Evolutionary conservation across 2,113 vertebrate genomes (phyloP).

Genomic region (Phylloscopus trochiloides): DNA sequence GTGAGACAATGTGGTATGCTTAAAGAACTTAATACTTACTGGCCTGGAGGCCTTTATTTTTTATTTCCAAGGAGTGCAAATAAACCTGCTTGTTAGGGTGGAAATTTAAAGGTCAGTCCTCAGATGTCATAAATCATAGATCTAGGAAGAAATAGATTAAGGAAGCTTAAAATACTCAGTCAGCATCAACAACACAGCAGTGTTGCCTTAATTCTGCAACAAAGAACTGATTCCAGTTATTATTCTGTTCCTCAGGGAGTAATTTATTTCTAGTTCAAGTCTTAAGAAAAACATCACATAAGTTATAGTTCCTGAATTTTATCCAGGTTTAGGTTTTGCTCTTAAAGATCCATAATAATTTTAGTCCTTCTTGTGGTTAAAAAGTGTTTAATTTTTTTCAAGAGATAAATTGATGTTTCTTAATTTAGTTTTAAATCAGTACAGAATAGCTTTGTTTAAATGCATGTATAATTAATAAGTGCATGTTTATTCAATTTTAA

Average conservation of each 20-base stretch:
- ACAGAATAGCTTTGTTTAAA: conserved; percentile 1
- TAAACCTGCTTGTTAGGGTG: conserved; percentile 47
- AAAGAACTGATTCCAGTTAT: conserved; percentile 21
- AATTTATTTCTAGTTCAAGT: conserved; percentile 8
- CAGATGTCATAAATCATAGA: conserved; percentile 52
- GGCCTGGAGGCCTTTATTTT: conserved; percentile 30
- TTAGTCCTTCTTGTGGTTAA: background rate
- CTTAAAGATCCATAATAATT: background rate
- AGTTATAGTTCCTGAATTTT: background rate
- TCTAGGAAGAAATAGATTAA: conserved; percentile 34
- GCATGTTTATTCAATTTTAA: background rate
- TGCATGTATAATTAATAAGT: background rate
- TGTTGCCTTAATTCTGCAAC: conserved; percentile 10
- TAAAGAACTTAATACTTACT: conserved; percentile 23
- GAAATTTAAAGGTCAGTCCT: conserved; percentile 52
- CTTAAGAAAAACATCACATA: background rate
- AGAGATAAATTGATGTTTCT: background rate
- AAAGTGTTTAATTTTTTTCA: background rate
- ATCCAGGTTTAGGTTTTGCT: background rate
- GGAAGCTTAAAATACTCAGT: conserved; percentile 14
- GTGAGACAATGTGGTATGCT: background rate
- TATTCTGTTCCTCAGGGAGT: conserved; percentile 1
- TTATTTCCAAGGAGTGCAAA: conserved; percentile 20
- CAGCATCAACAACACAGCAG: conserved; percentile 2
- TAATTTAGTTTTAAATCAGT: background rate